Evolutionary conservation across 2,113 vertebrate genomes (phyloP), one percentile per base, ranked within the genome.

Genomic region (Puma concolor): DNA sequence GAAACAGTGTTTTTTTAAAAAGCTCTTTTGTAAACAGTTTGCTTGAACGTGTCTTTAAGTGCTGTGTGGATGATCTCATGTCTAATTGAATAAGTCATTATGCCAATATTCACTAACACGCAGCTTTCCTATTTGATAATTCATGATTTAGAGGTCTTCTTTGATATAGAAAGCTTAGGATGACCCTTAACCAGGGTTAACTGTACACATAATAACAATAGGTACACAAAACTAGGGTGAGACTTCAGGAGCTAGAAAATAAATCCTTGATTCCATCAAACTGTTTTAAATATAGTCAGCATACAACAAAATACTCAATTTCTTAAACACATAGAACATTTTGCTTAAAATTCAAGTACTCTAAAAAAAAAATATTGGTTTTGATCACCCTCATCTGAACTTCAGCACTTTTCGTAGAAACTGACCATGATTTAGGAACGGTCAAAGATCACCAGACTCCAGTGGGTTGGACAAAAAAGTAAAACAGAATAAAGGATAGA

Each of bases 241-340:
- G 11, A 92, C 52, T 88, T 96, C 33, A 74, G 31, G 80, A 88
- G 83, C 7, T 90, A 64, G 54, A 95, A 97, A 94, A 83, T 66
- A 96, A 96, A 57, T 44, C n/a, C 29, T 95, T 25, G 27, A 84
- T 19, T 71, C 38, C 10, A 52, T 92, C 31, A 76, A 71, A 72
- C 79, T 88, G 25, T 92, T 97, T 95, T 76, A 94, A 95, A 52
- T 88, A 71, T 41, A 92, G 81, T 94, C 95, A 57, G 16, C n/a
- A 71, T 63, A 72, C 66, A 21, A 87, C 9, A 84, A 84, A 71
- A 64, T 27, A 82, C 27, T 63, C 36, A 74, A 52, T 44, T 76
- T 81, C 54, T 95, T 80, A 79, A 96, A 83, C 33, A 57, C 12
- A 95, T 48, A 88, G 27, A 91, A 67, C 0, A 83, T 17, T 79